Evolutionary conservation across 2,113 vertebrate species (phyloP), one percentile per base, ranked within the genome.

Genomic region (Triplophysa rosa): DNA sequence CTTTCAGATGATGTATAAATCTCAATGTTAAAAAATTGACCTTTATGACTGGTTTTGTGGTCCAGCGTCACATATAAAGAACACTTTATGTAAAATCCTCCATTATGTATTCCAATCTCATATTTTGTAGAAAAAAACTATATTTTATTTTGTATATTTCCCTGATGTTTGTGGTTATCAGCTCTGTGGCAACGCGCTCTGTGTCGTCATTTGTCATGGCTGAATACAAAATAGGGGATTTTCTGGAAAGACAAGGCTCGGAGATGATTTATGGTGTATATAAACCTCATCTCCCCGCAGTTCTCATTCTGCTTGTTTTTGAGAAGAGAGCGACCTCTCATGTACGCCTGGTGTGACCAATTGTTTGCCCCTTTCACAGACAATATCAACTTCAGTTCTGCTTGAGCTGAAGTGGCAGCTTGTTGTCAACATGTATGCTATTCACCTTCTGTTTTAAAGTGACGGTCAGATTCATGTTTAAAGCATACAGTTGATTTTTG

Each of bases 241-340:
- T 56, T 2, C n/a, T 64, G 19, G 64, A 63, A 52, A 26, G 24
- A 61, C n/a, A 29, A 47, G 7, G 19, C 26, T 42, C 19, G 14
- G n/a, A 12, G 19, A 23, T 64, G 66, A 77, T 81, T 77, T 81
- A 77, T 70, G 14, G 12, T 29, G 9, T 21, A 16, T 45, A 40
- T 63, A 61, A 47, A 56, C 23, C 17, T 45, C 26, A 45, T 40
- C 65, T 77, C 16, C 64, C 42, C 26, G 64, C 42, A 65, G 19
- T n/a, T 33, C 63, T 37, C 8, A 0, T 26, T 19, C 12, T 16
- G 40, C 1, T 24, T 47, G 13, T 23, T 47, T 47, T 67, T n/a
- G 19, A 21, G 54, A 26, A 63, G 66, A 29, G 40, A 56, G 23
- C 29, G 29, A 67, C 11, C n/a, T 67, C 14, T n/a, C 74, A 58